phyloP scores from a whole-genome alignment of 2,113 vertebrate species.

The Sinosuthora webbiana region DNA sequence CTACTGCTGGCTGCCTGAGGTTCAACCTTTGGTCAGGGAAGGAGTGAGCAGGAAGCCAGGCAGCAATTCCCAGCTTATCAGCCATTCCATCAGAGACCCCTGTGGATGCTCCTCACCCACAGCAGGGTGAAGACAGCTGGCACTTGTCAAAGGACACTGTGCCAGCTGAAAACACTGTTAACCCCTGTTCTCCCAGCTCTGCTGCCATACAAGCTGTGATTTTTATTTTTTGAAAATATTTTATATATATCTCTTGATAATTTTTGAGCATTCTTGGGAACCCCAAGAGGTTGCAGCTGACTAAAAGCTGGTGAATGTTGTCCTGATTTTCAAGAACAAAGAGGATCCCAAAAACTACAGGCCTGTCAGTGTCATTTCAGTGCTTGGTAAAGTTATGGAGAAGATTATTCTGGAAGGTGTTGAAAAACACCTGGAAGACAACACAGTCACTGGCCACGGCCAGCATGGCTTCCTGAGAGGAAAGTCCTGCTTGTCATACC shows the following conservation, averaged over 20 bases:
- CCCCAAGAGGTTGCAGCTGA: not conserved
- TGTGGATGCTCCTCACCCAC: not conserved
- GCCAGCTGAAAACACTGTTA: not conserved
- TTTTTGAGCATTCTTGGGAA: not conserved
- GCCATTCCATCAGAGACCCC: not conserved
- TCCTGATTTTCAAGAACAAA: not conserved
- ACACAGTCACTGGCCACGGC: not conserved
- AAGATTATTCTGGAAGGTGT: not conserved
- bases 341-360: not conserved
- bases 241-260: not conserved
- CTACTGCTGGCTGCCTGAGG: not conserved
- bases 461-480: not conserved
- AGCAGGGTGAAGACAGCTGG: not conserved
- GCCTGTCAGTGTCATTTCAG: not conserved
- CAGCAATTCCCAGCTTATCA: not conserved
- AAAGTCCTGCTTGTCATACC: not conserved
- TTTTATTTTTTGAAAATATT: not conserved
- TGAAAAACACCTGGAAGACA: not conserved
- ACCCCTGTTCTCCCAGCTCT: not conserved
- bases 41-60: not conserved
- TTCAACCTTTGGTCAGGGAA: not conserved
- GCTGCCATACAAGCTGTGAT: not conserved
- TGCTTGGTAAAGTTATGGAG: not conserved
- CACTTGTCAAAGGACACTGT: not conserved
- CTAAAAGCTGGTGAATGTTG: not conserved